These are phyloP conservation scores for Drosophila hamatofila DNA, from an alignment of 2,888 invertebrate genomes.

Conservation along the genomic window DNA sequence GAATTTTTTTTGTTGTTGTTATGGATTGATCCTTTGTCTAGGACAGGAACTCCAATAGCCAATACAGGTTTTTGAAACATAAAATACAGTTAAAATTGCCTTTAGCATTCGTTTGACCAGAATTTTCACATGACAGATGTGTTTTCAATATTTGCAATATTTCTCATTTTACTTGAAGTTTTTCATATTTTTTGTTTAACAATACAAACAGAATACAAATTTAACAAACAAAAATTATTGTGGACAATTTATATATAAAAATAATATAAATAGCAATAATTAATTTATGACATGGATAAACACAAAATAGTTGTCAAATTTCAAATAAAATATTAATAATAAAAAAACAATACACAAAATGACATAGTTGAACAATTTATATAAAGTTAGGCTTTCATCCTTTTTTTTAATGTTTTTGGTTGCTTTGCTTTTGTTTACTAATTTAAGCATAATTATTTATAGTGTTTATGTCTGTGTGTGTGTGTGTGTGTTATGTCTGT, in stretches of 20 bases:
- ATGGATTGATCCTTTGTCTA: slow-evolving; percentile 42
- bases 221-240: slow-evolving; percentile 55
- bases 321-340: slow-evolving; percentile 8
- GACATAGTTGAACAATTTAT: slow-evolving; percentile 27
- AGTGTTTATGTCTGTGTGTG: slow-evolving; percentile 49
- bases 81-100: slow-evolving; percentile 47
- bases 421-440: slow-evolving; percentile 53
- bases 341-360: slow-evolving; percentile 30
- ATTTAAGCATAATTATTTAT: slow-evolving; percentile 72
- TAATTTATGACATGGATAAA: slow-evolving; percentile 58
- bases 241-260: slow-evolving; percentile 21
- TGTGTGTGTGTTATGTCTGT: slow-evolving; percentile 34
- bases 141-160: slow-evolving; percentile 57
- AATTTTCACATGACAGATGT: slow-evolving; percentile 62
- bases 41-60: slow-evolving; percentile 47
- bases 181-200: slow-evolving; percentile 40
- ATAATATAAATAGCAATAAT: slow-evolving; percentile 57
- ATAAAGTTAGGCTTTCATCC: slow-evolving; percentile 30
- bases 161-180: slow-evolving; percentile 24
- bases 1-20: neutral
- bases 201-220: slow-evolving; percentile 55
- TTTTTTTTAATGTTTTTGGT: slow-evolving; percentile 46
- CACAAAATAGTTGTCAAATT: slow-evolving; percentile 43
- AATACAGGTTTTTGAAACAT: slow-evolving; percentile 31
- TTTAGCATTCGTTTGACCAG: slow-evolving; percentile 68